Percentiles rank a stretch among this genome's conserved stretches.
These are phyloP conservation scores for Dexiosoma caninum DNA, from an alignment of 2,888 invertebrate species.

Conservation along the genomic window DNA sequence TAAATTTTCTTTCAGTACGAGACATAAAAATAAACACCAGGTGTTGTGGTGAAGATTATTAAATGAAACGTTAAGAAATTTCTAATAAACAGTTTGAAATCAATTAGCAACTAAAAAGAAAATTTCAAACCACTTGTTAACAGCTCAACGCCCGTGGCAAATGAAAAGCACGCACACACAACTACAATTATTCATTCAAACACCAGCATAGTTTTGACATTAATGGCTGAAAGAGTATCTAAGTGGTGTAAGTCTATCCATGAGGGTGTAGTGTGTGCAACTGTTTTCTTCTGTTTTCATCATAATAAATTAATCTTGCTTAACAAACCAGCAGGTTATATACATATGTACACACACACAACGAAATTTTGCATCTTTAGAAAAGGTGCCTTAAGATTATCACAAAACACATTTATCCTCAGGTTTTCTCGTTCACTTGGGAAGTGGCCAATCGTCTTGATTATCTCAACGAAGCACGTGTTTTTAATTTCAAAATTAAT, in stretches of 20 bases:
- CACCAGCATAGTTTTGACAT: constrained; percentile 6
- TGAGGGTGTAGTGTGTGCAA: neutral
- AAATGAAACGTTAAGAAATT: neutral
- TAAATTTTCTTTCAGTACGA: too few species aligned
- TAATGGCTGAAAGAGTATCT: neutral
- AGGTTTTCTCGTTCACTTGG: neutral
- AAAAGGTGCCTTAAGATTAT: neutral
- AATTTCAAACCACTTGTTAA: constrained; percentile 72
- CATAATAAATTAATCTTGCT: neutral
- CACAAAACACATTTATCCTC: neutral
- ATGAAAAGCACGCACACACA: constrained; percentile 36
- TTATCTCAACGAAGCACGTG: constrained; percentile 18
- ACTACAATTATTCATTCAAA: neutral
- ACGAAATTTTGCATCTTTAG: constrained; percentile 1
- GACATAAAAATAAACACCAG: neutral
- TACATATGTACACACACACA: too few species aligned
- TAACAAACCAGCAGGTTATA: constrained; percentile 15
- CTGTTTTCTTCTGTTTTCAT: neutral
- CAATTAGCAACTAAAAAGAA: constrained; percentile 64
- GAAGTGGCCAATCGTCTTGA: neutral
- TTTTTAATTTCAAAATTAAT: constrained; percentile 13
- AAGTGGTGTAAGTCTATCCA: neutral
- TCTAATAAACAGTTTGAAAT: constrained; percentile 37
- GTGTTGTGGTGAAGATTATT: neutral
- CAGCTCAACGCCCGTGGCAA: constrained; percentile 70